Percentiles rank a stretch among this genome's conserved stretches.
These are phyloP conservation scores for Notechis scutatus DNA, from an alignment of 2,113 vertebrate species.

Conservation along the genomic window DNA sequence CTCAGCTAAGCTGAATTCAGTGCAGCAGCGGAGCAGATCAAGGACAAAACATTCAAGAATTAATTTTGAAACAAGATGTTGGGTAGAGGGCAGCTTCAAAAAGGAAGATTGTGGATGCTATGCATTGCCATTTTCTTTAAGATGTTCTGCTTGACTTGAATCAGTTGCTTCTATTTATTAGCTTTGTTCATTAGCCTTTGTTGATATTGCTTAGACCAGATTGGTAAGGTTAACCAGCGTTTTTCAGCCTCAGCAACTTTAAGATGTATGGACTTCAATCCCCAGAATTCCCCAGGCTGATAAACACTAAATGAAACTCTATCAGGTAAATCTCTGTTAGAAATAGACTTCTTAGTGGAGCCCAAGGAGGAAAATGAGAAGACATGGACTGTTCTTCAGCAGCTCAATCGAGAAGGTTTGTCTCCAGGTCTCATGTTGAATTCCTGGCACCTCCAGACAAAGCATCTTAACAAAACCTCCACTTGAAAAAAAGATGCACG, in stretches of 20 bases:
- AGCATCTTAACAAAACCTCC: background rate
- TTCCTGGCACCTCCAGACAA: background rate
- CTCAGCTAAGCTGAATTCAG: background rate
- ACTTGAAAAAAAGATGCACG: background rate
- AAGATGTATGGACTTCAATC: background rate
- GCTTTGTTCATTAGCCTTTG: background rate
- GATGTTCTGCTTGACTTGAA: background rate
- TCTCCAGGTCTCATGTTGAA: background rate
- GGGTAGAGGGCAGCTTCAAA: background rate
- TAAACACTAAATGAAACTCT: background rate
- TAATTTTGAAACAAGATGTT: background rate
- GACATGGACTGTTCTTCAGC: background rate
- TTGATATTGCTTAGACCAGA: background rate
- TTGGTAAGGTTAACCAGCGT: background rate
- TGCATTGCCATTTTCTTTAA: background rate
- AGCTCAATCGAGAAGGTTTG: background rate
- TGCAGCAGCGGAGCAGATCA: background rate
- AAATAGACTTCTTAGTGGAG: background rate
- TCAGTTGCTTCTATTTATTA: background rate
- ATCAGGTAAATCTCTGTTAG: background rate
- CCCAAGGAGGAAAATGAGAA: background rate
- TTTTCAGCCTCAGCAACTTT: background rate
- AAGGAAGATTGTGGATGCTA: accelerated
- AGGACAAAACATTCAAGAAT: background rate
- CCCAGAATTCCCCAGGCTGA: background rate